Conservation (phyloP, 2,113 vertebrate species). For the Steatornis caripensis region DNA sequence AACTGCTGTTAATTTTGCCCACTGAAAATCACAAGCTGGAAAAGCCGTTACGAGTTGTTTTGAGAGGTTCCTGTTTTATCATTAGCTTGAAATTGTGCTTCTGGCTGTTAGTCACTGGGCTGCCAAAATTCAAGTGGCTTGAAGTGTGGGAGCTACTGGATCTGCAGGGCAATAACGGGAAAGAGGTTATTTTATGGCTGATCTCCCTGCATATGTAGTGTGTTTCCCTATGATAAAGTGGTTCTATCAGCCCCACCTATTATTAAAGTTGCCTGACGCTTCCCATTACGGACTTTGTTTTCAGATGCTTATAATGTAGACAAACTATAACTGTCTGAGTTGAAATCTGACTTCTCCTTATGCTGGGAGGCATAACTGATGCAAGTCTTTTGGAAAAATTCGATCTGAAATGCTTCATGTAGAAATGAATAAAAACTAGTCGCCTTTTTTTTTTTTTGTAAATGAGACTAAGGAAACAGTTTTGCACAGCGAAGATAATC, state of each 20-base stretch:
- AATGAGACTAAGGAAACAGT: not conserved
- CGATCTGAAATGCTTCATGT: not conserved
- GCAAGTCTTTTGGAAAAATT: not conserved
- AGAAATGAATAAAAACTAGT: not conserved
- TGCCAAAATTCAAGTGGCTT: slow-evolving; percentile 58
- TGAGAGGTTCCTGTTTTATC: slow-evolving; percentile 48
- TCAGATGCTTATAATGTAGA: not conserved
- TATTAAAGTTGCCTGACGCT: slow-evolving; percentile 14
- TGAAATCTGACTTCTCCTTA: slow-evolving; percentile 34
- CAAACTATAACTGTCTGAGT: not conserved
- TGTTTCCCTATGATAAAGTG: slow-evolving; percentile 30
- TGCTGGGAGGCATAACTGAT: not conserved
- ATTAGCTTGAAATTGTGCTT: slow-evolving; percentile 6
- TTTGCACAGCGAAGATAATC: not conserved
- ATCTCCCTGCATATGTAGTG: slow-evolving; percentile 1
- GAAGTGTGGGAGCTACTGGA: slow-evolving; percentile 25
- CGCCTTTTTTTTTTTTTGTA: not conserved
- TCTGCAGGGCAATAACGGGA: slow-evolving; percentile 13
- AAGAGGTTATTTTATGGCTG: slow-evolving; percentile 25
- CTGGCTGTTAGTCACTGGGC: slow-evolving; percentile 28
- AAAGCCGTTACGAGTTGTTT: slow-evolving; percentile 46
- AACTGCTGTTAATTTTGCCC: not conserved
- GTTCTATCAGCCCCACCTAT: slow-evolving; percentile 43
- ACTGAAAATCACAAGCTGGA: slow-evolving; percentile 23
- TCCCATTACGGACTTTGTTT: slow-evolving; percentile 29